These are phyloP conservation scores for Halisarca cf. caerulea DNA, from an alignment of 37 sponge, comb jelly and placozoan species.

Conservation along the genomic window DNA sequence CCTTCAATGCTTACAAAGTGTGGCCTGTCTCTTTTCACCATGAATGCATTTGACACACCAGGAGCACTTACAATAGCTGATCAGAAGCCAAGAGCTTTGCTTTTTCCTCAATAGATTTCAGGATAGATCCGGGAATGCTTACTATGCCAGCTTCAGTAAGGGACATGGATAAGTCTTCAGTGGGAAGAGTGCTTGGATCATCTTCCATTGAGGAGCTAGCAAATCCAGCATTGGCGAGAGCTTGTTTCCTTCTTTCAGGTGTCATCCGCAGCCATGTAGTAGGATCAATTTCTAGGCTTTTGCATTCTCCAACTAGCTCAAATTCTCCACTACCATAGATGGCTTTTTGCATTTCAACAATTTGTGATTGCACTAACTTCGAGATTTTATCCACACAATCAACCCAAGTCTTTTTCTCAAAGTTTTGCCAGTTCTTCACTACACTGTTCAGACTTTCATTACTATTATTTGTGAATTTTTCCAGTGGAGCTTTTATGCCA, in stretches of 20 bases:
- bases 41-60: not conserved
- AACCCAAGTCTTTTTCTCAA: constrained; percentile 15
- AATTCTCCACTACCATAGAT: not conserved
- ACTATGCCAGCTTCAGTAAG: not conserved
- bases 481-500: constrained; percentile 11
- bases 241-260: not conserved
- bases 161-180: not conserved
- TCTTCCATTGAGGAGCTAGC: not conserved
- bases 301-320: not conserved
- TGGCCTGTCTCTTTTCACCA: not conserved
- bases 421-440: constrained; percentile 29
- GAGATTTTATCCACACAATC: not conserved
- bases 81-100: not conserved
- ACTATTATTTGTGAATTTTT: constrained; percentile 33
- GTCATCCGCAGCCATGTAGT: not conserved
- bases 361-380: not conserved
- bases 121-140: not conserved
- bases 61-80: not conserved
- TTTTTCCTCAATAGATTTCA: not conserved
- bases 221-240: not conserved
- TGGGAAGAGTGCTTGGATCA: not conserved
- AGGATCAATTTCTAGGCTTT: not conserved
- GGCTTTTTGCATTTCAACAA: not conserved
- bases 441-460: constrained; percentile 33
- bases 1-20: not conserved